Evolutionary conservation across 1,140 invertebrate genomes (phyloP).

Genomic region (Drosophila kikkawai): DNA sequence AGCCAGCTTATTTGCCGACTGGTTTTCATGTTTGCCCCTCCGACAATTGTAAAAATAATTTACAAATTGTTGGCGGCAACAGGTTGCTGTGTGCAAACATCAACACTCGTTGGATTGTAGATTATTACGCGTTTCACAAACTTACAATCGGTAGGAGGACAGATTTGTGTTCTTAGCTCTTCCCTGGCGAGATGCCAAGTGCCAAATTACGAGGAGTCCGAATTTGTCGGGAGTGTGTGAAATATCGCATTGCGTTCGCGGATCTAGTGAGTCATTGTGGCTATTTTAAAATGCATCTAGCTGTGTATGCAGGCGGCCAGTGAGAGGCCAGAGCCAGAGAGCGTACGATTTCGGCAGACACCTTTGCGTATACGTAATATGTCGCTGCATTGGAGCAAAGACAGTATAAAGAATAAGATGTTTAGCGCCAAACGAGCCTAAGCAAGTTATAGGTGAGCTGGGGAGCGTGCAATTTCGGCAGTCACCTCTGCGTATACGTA

Average conservation of each 20-base stretch:
- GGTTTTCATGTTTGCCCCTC: conserved; percentile 40
- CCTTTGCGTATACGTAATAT: conserved; percentile 55
- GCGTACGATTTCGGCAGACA: background rate
- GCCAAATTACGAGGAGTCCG: conserved; percentile 33
- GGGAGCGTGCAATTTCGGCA: background rate
- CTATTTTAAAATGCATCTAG: conserved; percentile 50
- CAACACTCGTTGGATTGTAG: conserved; percentile 40
- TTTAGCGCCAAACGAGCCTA: no score
- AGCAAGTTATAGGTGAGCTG: no score
- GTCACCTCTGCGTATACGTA: background rate
- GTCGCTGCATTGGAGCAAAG: background rate
- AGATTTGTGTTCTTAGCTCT: conserved; percentile 20
- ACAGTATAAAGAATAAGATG: no score
- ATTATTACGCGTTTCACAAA: conserved; percentile 67
- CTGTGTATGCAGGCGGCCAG: conserved; percentile 18
- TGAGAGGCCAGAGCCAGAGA: conserved; percentile 25
- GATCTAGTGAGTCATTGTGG: conserved; percentile 44
- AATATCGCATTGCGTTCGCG: conserved; percentile 44
- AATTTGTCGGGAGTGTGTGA: conserved; percentile 59
- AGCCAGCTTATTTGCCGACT: conserved; percentile 41
- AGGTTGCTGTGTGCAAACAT: conserved; percentile 60
- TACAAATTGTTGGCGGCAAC: conserved; percentile 61
- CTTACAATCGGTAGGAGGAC: conserved; percentile 43
- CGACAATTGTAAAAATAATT: conserved; percentile 62
- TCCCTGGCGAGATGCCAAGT: conserved; percentile 34